Percentiles rank a stretch among this genome's conserved stretches.
phyloP scores from a whole-genome alignment of 1,140 invertebrate species.

The Drosophila tani region DNA sequence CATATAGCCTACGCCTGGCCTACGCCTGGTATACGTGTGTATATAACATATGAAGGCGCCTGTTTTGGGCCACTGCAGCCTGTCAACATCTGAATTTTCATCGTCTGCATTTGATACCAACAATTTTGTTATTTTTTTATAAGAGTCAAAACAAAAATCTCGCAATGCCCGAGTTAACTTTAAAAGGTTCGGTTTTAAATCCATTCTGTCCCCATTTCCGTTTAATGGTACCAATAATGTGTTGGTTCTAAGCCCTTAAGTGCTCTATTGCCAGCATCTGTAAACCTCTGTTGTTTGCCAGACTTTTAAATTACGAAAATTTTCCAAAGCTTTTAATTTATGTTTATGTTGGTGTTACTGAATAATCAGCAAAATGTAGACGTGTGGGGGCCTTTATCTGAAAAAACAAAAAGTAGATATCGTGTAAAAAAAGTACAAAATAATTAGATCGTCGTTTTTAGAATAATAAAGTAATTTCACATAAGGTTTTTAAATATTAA shows the following conservation, averaged over 20 bases:
- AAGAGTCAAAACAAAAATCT: slow-evolving; percentile 32
- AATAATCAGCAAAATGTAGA: background rate
- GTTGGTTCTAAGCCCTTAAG: slow-evolving; percentile 65
- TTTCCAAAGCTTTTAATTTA: slow-evolving; percentile 2
- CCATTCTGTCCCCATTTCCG: slow-evolving; percentile 9
- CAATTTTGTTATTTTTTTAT: slow-evolving; percentile 44
- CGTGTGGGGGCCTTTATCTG: background rate
- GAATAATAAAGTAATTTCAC: too few relatives aligned
- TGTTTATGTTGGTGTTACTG: background rate
- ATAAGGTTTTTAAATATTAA: too few relatives aligned
- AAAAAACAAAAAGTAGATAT: too few relatives aligned
- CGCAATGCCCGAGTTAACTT: slow-evolving; percentile 12
- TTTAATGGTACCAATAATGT: slow-evolving; percentile 69
- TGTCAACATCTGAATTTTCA: slow-evolving; percentile 49
- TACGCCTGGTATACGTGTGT: background rate
- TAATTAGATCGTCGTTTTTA: too few relatives aligned
- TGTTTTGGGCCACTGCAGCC: slow-evolving; percentile 37
- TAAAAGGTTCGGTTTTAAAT: slow-evolving; percentile 34
- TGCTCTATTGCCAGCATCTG: slow-evolving; percentile 42
- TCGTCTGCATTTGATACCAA: slow-evolving; percentile 34
- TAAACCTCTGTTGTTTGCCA: slow-evolving; percentile 1
- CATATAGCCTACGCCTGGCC: slow-evolving; percentile 36
- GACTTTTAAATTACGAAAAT: slow-evolving; percentile 17
- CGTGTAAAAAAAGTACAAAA: too few relatives aligned
- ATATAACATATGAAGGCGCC: background rate